Percentiles rank a stretch among this genome's conserved stretches.
Evolutionary conservation across 2,113 vertebrate species (phyloP).

Genomic region (Ophiodon elongatus): DNA sequence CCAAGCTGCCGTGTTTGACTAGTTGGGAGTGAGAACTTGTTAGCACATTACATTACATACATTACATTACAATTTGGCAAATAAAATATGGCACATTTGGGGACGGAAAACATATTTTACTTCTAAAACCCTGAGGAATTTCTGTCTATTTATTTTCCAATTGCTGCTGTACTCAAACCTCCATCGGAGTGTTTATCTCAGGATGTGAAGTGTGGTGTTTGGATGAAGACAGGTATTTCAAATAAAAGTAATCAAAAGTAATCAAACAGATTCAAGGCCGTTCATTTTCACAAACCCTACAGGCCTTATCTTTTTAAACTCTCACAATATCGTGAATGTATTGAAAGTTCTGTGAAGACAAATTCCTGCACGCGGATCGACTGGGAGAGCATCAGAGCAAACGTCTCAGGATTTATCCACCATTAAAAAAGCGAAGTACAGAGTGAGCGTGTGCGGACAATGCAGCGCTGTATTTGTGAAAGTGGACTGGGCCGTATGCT

Average conservation of each 20-base stretch:
- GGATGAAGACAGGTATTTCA: not conserved
- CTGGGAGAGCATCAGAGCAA: not conserved
- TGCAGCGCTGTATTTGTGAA: slow-evolving; percentile 32
- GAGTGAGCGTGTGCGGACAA: slow-evolving; percentile 28
- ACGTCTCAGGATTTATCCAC: not conserved
- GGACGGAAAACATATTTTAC: too few relatives aligned
- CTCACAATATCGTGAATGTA: not conserved
- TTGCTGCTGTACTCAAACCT: not conserved
- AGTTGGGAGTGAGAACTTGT: too few relatives aligned
- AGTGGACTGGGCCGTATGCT: slow-evolving; percentile 6
- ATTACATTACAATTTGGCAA: too few relatives aligned
- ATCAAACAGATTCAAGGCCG: not conserved
- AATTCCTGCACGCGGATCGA: not conserved
- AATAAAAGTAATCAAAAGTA: not conserved
- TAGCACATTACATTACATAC: too few relatives aligned
- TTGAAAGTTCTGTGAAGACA: slow-evolving; percentile 20
- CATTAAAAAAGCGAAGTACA: slow-evolving; percentile 1
- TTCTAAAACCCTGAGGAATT: too few relatives aligned
- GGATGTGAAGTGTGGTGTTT: not conserved
- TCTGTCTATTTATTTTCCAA: too few relatives aligned
- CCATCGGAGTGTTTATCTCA: not conserved
- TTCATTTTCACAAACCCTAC: not conserved
- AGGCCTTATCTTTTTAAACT: not conserved
- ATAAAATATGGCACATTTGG: too few relatives aligned
- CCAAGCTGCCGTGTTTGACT: too few relatives aligned